A percentile compares a stretch with the other conserved stretches of the same genome.
Conservation (phyloP, 2,113 vertebrate genomes). For the Cololabis saira region DNA sequence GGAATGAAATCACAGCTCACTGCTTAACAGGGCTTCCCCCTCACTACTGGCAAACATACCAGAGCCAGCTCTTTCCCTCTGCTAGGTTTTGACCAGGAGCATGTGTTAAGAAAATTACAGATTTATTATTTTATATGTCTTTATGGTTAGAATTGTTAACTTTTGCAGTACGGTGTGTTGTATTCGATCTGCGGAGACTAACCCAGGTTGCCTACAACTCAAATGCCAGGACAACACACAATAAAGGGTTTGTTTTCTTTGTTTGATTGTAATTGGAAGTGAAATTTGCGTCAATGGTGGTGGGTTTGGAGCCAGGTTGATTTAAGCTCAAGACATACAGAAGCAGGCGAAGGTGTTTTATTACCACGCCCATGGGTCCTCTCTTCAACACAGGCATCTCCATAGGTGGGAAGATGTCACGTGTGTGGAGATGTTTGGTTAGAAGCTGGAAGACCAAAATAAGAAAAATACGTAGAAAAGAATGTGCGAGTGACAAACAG, state of each 20-base stretch:
- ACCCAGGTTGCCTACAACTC: not conserved
- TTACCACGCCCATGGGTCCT: slow-evolving; percentile 44
- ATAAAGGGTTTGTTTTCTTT: not conserved
- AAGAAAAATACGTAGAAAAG: not conserved
- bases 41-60: slow-evolving; percentile 48
- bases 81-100: slow-evolving; percentile 37
- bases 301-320: slow-evolving; percentile 1
- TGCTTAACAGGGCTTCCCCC: slow-evolving; percentile 61
- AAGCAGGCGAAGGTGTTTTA: slow-evolving; percentile 45
- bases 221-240: not conserved
- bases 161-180: not conserved
- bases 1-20: slow-evolving; percentile 56
- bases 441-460: not conserved
- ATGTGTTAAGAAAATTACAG: slow-evolving; percentile 51
- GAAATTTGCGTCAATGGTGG: slow-evolving; percentile 7
- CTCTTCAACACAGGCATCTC: slow-evolving; percentile 28
- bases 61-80: slow-evolving; percentile 21
- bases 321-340: slow-evolving; percentile 45
- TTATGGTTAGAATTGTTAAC: slow-evolving; percentile 36
- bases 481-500: not conserved
- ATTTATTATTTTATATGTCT: slow-evolving; percentile 46
- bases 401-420: slow-evolving; percentile 3
- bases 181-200: slow-evolving; percentile 6
- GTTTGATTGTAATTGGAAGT: slow-evolving; percentile 17
- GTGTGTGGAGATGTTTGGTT: slow-evolving; percentile 3